These are phyloP conservation scores for Leptothorax acervorum DNA, from an alignment of 2,888 invertebrate species.

Conservation along the genomic window DNA sequence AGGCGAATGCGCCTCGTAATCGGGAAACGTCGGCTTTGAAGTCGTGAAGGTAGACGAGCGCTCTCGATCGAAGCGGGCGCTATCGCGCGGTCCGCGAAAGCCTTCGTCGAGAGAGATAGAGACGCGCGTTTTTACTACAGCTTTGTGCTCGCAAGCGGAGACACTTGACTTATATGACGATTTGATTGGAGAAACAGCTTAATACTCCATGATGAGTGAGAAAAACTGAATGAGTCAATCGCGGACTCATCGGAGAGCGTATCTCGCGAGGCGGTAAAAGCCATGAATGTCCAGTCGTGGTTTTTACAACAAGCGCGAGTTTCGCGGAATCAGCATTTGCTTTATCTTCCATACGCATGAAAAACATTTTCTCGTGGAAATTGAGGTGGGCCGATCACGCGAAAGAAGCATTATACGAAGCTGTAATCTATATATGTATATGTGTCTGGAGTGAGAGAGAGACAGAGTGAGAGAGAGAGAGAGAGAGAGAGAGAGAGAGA, in stretches of 20 bases:
- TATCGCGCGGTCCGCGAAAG: not conserved
- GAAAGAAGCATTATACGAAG: not conserved
- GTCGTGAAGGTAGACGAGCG: not conserved
- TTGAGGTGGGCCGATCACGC: not conserved
- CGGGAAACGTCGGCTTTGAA: constrained; percentile 7
- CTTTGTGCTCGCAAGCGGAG: not conserved
- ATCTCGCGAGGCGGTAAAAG: not conserved
- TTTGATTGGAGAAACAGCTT: not conserved
- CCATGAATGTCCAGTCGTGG: not conserved
- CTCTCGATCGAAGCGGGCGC: not conserved
- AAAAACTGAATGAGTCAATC: not conserved
- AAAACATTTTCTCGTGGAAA: not conserved
- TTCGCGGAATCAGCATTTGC: not conserved
- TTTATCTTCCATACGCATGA: not conserved
- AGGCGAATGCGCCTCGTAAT: not conserved
- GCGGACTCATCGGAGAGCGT: not conserved
- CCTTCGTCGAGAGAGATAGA: not conserved
- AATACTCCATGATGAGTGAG: not conserved
- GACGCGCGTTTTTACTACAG: not conserved
- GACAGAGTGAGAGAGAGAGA: no score
- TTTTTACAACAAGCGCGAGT: not conserved
- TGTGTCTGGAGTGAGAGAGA: no score
- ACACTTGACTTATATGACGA: not conserved
- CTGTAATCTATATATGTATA: not conserved
- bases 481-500: no score